Percentiles rank a stretch among this genome's conserved stretches.
These are phyloP conservation scores for Drosophila nigromelanica DNA, from an alignment of 1,140 invertebrate species.

Conservation along the genomic window DNA sequence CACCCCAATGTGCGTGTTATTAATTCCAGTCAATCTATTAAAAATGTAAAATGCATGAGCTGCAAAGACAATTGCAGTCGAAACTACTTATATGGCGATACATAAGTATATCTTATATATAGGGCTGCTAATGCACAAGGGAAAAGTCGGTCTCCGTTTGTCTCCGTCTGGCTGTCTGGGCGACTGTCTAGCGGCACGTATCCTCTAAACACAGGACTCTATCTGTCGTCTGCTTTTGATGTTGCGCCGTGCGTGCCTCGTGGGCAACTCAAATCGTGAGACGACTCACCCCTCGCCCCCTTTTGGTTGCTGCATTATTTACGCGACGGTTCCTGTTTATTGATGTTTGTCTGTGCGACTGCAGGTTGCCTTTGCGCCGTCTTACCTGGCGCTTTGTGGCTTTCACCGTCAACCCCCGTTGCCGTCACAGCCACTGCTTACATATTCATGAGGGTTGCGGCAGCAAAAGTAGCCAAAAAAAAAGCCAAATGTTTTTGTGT, in stretches of 20 bases:
- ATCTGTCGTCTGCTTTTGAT: conserved; percentile 45
- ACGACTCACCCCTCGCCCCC: conserved; percentile 3
- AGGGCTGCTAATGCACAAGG: conserved; percentile 51
- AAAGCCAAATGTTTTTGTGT: conserved; percentile 52
- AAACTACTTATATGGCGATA: conserved; percentile 24
- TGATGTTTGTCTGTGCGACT: conserved; percentile 70
- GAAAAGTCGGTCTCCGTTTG: conserved; percentile 42
- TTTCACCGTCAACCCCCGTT: conserved; percentile 44
- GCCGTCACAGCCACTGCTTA: conserved; percentile 58
- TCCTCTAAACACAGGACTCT: conserved; percentile 41
- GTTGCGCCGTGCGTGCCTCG: conserved; percentile 50
- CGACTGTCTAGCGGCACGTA: conserved; percentile 64
- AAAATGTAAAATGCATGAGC: conserved; percentile 83
- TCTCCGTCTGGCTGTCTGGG: conserved; percentile 6
- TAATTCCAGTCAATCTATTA: conserved; percentile 81
- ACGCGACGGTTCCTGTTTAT: conserved; percentile 80
- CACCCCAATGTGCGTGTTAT: conserved; percentile 47
- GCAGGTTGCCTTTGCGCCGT: conserved; percentile 45
- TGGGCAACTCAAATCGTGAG: conserved; percentile 49
- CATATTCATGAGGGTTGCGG: conserved; percentile 83
- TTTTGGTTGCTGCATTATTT: conserved; percentile 72
- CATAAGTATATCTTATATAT: conserved; percentile 5
- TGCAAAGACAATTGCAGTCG: conserved; percentile 69
- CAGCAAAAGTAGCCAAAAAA: conserved; percentile 71
- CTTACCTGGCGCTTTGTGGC: conserved; percentile 67